These are phyloP conservation scores for Protosalanx chinensis DNA, from an alignment of 2,797 vertebrate species.

Conservation along the genomic window DNA sequence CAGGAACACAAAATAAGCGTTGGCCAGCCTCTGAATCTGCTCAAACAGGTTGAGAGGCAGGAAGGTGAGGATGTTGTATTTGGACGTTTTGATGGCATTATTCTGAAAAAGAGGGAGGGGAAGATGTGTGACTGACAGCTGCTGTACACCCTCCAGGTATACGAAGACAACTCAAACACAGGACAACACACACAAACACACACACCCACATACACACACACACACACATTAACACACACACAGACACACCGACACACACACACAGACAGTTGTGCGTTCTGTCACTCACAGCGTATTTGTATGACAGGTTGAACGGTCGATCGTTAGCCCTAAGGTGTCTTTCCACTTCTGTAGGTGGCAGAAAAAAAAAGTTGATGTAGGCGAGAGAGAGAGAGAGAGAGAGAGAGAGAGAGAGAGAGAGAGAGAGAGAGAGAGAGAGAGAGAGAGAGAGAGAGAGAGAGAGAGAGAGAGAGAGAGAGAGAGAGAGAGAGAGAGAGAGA, in stretches of 20 bases:
- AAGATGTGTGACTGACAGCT: not conserved
- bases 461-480: too few species aligned
- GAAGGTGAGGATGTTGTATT: conserved; percentile 88
- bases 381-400: too few species aligned
- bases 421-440: too few species aligned
- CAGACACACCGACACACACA: not conserved
- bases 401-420: too few species aligned
- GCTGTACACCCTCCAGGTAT: not conserved
- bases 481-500: too few species aligned
- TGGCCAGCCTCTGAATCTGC: conserved; percentile 90
- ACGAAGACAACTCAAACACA: not conserved
- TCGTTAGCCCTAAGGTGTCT: conserved; percentile 85
- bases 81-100: conserved; percentile 91
- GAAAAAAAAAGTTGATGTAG: not conserved
- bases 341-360: conserved; percentile 73
- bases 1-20: conserved; percentile 88
- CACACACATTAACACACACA: not conserved
- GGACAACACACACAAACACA: not conserved
- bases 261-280: not conserved
- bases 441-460: too few species aligned
- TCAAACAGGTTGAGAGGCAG: conserved; percentile 92
- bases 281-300: conserved; percentile 83
- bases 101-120: conserved; percentile 66
- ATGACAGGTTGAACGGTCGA: conserved; percentile 79
- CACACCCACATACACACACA: not conserved